Percentiles rank a stretch among this genome's conserved stretches.
Conservation (phyloP, 2,113 vertebrate species). For the Ceratotherium simum region DNA sequence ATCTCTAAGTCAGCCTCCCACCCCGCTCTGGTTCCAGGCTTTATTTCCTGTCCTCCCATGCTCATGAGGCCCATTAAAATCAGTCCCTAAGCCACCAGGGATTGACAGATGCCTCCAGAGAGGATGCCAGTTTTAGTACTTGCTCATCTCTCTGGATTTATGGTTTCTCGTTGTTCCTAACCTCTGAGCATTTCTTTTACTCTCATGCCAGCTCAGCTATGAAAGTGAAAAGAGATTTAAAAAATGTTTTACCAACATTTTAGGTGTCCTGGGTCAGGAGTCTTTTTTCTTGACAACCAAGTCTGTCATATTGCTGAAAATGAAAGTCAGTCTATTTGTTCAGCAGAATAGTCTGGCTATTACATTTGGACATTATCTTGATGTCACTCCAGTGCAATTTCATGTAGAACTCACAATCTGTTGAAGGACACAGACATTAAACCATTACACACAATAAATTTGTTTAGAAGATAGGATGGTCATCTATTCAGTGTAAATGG, state of each 20-base stretch:
- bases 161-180: conserved; percentile 47
- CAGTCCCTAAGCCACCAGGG: background rate
- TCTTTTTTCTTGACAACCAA: background rate
- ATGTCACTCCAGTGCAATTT: background rate
- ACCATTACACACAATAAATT: background rate
- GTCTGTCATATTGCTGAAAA: background rate
- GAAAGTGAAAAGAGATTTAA: background rate
- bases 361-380: background rate
- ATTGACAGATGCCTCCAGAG: conserved; percentile 11
- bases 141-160: background rate
- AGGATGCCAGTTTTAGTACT: conserved; percentile 26
- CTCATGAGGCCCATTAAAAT: conserved; percentile 13
- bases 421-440: background rate
- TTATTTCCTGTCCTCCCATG: background rate
- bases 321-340: background rate
- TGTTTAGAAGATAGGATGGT: background rate
- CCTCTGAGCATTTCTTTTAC: background rate
- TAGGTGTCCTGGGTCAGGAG: background rate
- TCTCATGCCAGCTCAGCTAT: background rate
- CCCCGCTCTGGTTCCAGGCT: background rate
- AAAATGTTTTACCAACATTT: background rate
- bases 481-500: background rate
- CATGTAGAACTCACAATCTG: background rate
- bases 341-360: background rate
- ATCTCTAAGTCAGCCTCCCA: background rate